phyloP scores from a whole-genome alignment of 2,888 invertebrate genomes.

The Ceriagrion tenellum region DNA sequence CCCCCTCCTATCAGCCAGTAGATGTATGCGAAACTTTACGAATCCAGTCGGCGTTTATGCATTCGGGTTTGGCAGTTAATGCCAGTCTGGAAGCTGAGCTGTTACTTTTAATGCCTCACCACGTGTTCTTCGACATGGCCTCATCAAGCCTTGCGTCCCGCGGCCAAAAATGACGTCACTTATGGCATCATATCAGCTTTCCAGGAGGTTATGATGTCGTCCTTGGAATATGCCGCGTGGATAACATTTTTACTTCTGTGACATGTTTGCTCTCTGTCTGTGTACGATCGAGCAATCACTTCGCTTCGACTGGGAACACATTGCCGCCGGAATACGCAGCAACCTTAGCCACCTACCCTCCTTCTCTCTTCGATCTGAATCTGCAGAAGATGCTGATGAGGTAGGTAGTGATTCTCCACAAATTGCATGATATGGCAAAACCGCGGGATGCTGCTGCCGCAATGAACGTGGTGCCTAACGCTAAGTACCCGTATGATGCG shows the following conservation, averaged over 20 bases:
- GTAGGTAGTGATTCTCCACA: no score
- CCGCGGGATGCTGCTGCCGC: no score
- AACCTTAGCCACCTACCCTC: no score
- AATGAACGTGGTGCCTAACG: no score
- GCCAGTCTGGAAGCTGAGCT: background rate
- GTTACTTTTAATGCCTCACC: constrained; percentile 9
- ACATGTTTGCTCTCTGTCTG: background rate
- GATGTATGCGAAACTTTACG: constrained; percentile 1
- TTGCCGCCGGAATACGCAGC: no score
- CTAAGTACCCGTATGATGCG: background rate
- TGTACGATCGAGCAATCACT: background rate
- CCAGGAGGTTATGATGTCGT: background rate
- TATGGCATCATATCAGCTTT: background rate
- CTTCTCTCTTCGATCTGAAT: no score
- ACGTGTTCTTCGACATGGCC: background rate
- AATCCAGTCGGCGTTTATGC: background rate
- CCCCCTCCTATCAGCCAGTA: background rate
- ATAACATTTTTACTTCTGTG: background rate
- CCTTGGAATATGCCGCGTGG: background rate
- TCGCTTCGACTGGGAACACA: no score
- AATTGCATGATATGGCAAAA: no score
- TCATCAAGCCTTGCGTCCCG: background rate
- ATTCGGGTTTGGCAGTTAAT: background rate
- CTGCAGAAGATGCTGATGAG: no score
- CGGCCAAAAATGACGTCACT: background rate